Evolutionary conservation across 2,113 vertebrate genomes (phyloP).

Genomic region (Dasyornis broadbenti): DNA sequence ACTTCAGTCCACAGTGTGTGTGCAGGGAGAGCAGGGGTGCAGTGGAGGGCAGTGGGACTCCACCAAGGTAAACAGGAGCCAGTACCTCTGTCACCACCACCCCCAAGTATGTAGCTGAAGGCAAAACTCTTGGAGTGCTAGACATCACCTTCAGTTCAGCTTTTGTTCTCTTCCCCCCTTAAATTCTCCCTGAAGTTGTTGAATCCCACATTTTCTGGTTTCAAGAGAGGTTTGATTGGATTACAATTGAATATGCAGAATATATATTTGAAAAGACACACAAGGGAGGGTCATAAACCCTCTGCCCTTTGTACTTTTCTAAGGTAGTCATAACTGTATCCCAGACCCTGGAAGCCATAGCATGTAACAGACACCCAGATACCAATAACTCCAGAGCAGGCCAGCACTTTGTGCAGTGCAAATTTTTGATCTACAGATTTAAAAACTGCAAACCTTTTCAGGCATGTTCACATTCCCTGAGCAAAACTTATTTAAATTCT

Average conservation of each 20-base stretch:
- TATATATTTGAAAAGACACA: not conserved
- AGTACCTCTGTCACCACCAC: not conserved
- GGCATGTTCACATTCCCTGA: not conserved
- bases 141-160: fast-evolving
- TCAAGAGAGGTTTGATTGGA: not conserved
- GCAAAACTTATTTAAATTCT: conserved; percentile 20
- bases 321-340: not conserved
- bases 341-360: not conserved
- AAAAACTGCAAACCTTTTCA: not conserved
- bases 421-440: not conserved
- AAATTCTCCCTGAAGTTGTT: not conserved
- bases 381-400: not conserved
- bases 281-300: not conserved
- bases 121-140: not conserved
- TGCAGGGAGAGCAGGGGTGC: not conserved
- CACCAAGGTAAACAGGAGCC: fast-evolving
- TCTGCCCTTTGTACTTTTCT: not conserved
- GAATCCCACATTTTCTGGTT: not conserved
- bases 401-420: not conserved
- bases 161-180: not conserved
- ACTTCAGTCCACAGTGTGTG: not conserved
- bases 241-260: not conserved
- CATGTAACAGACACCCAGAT: not conserved
- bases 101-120: not conserved
- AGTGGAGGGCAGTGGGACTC: not conserved